Conservation (phyloP, 2,113 vertebrate species). For the Vireo altiloquus region DNA sequence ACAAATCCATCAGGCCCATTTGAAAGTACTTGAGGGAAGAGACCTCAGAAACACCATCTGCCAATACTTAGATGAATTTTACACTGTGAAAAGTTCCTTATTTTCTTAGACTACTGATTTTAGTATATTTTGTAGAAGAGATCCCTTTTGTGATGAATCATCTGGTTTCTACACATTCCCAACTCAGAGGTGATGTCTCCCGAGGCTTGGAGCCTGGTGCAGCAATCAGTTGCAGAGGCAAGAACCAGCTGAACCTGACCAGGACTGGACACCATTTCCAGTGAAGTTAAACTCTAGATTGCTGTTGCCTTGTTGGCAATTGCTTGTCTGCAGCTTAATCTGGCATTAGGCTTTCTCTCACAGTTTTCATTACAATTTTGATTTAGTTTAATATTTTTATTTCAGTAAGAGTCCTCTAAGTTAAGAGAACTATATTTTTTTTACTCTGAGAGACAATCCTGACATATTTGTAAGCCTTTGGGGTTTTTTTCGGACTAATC, state of each 20-base stretch:
- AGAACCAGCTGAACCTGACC: background rate
- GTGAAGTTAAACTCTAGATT: background rate
- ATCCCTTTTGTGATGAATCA: background rate
- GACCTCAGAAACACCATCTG: background rate
- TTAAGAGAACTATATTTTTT: background rate
- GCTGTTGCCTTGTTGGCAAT: background rate
- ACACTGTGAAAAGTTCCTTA: background rate
- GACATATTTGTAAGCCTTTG: background rate
- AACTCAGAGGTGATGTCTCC: background rate
- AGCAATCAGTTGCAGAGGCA: background rate
- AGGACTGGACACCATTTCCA: background rate
- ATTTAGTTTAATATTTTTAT: background rate
- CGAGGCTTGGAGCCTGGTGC: background rate
- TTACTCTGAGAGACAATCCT: background rate
- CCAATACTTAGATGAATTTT: background rate
- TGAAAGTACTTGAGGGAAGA: background rate
- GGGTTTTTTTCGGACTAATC: background rate
- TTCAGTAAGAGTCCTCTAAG: background rate
- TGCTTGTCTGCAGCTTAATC: background rate
- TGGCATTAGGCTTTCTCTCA: background rate
- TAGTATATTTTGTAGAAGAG: background rate
- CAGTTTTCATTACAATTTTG: background rate
- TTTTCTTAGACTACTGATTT: background rate
- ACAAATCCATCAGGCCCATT: background rate
- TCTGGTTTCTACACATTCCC: background rate